Conservation (phyloP, 2,888 invertebrate genomes). For the Zootermopsis nevadensis region DNA sequence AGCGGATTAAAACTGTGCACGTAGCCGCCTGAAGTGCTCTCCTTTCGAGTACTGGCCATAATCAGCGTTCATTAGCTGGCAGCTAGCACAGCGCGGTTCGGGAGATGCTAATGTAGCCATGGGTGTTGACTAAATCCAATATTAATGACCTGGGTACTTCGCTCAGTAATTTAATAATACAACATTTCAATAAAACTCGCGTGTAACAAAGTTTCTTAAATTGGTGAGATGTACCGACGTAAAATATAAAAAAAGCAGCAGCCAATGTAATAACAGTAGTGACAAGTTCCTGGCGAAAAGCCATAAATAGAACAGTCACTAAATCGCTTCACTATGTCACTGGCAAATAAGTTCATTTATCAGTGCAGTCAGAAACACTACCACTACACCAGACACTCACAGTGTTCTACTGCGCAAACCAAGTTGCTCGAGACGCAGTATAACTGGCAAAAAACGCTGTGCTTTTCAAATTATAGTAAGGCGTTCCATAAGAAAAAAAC, state of each 20-base stretch:
- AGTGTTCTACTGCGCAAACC: not conserved
- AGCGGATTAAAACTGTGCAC: too few relatives aligned
- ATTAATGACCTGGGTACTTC: not conserved
- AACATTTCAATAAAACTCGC: not conserved
- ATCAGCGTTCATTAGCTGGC: not conserved
- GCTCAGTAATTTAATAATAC: not conserved
- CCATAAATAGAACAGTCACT: not conserved
- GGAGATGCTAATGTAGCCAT: not conserved
- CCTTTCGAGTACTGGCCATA: not conserved
- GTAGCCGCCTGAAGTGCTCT: too few relatives aligned
- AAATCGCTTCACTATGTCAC: not conserved
- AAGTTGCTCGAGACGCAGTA: too few relatives aligned
- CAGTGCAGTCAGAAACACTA: not conserved
- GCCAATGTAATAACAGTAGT: not conserved
- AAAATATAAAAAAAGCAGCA: not conserved
- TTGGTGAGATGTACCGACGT: not conserved
- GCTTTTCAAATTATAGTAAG: too few relatives aligned
- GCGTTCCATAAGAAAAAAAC: too few relatives aligned
- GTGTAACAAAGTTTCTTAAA: not conserved
- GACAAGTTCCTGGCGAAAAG: not conserved
- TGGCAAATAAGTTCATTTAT: not conserved
- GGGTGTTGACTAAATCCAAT: not conserved
- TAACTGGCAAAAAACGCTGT: too few relatives aligned
- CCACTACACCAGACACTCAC: not conserved
- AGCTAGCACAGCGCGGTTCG: not conserved